Evolutionary conservation across 1,140 invertebrate species (phyloP).

Genomic region (Linepithema humile): DNA sequence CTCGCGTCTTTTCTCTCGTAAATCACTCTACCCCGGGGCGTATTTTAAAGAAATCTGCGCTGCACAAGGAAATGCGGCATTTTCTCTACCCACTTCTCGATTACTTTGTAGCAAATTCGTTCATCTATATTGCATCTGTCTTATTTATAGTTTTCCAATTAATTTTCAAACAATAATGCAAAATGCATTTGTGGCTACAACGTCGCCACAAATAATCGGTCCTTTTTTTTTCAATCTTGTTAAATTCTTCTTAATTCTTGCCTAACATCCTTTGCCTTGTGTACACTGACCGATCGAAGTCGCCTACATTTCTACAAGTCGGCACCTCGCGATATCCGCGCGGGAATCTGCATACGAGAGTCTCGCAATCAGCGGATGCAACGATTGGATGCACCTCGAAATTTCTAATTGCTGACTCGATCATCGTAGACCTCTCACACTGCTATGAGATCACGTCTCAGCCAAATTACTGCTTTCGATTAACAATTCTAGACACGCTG

Average conservation of each 20-base stretch:
- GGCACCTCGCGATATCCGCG: neutral
- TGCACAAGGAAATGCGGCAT: neutral
- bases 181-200: too few species aligned
- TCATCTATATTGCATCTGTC: neutral
- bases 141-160: neutral
- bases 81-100: neutral
- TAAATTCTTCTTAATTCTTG: neutral
- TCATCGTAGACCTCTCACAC: constrained; percentile 37
- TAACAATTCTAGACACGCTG: constrained; percentile 16
- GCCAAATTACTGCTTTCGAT: constrained; percentile 22
- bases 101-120: neutral
- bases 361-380: constrained; percentile 56
- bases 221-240: neutral
- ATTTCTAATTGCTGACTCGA: constrained; percentile 51
- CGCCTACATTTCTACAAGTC: neutral
- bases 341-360: constrained; percentile 40
- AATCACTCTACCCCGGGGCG: neutral
- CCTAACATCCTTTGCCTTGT: neutral
- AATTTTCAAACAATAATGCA: neutral
- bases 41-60: neutral
- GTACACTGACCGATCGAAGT: neutral
- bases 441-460: constrained; percentile 14
- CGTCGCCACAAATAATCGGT: neutral
- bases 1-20: constrained; percentile 16
- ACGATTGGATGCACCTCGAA: constrained; percentile 56